A percentile compares a stretch with the other conserved stretches of the same genome.
phyloP scores from a whole-genome alignment of 2,797 vertebrate genomes.

The Pseudopleuronectes americanus region DNA sequence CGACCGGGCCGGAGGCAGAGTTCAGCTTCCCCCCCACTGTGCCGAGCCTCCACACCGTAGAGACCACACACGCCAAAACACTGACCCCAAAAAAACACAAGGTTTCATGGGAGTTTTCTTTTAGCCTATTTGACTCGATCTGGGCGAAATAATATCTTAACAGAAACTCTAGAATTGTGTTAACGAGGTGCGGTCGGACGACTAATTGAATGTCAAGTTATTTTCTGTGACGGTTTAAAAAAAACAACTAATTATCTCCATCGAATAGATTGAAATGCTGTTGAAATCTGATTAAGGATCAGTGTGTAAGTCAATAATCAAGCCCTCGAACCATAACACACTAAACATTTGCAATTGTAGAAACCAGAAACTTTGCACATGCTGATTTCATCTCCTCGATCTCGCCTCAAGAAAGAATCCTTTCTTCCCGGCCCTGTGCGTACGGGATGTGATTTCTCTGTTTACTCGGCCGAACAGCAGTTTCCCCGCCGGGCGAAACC shows the following conservation, averaged over 20 bases:
- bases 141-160: not conserved
- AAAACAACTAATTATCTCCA: not conserved
- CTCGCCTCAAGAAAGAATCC: slow-evolving; percentile 18
- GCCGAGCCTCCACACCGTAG: slow-evolving; percentile 16
- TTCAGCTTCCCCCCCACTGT: slow-evolving; percentile 35
- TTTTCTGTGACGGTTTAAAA: too few relatives aligned
- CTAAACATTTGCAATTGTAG: slow-evolving; percentile 35
- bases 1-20: not conserved
- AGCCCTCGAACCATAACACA: slow-evolving; percentile 2
- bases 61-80: slow-evolving; percentile 53
- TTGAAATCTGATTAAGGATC: slow-evolving; percentile 14
- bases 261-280: not conserved
- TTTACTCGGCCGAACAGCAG: slow-evolving; percentile 61
- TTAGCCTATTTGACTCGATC: not conserved
- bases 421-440: slow-evolving; percentile 33
- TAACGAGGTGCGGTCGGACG: too few relatives aligned
- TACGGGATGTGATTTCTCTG: slow-evolving; percentile 57
- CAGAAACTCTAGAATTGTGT: too few relatives aligned
- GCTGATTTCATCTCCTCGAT: slow-evolving; percentile 39
- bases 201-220: too few relatives aligned
- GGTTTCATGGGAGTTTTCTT: not conserved
- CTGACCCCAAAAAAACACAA: slow-evolving; percentile 10
- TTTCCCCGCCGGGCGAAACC: slow-evolving; percentile 50
- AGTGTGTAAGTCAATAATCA: not conserved
- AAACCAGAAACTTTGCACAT: slow-evolving; percentile 44